Base-by-base conservation (phyloP, 2,888 invertebrate species). In the Watsonalla cultraria region DNA sequence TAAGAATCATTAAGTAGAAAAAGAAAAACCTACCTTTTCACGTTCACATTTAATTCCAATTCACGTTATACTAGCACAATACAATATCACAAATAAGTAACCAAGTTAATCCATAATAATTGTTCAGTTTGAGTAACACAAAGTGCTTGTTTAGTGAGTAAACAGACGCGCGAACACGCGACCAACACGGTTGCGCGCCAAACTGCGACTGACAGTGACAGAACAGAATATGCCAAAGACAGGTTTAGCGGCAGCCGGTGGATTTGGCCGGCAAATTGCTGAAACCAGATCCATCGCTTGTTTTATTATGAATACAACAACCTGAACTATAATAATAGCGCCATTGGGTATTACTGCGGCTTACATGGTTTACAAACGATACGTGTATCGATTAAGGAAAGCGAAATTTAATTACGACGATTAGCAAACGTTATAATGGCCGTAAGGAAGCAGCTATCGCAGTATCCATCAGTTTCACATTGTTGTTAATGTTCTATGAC, bases 171-270 rank as follows among this genome's bases (percentile, higher is more conserved):
- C 53, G 51, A 51, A 50, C 50, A 58, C 60, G 68, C 84, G 75
- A 68, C 72, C 66, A 62, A n/a, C 24, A 57, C 57, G 56, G 60
- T 65, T 70, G 76, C 80, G 83, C 82, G 84, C 82, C 79, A 82
- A 83, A 74, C 74, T 74, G 76, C 82, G 73, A 86, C 86, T 85
- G 76, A 56, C 49, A 55, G 53, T 54, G 51, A 56, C 51, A 51
- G 13, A n/a, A 45, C 45, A 24, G 48, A 24, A 24, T 15, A 47
- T 45, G 47, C 49, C 37, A 7, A 51, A 54, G 42, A 56, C 54
- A 52, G 52, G 53, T 56, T 52, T 60, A 56, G 46, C 47, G 47
- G 55, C 54, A 50, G 55, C 57, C 59, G 58, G 60, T 58, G 53
- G 47, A 54, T 54, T 57, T 55, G 56, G 61, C 64, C 59, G 56